Base-by-base conservation (phyloP, 2,797 vertebrate species). In the Adelosebastes latens region DNA sequence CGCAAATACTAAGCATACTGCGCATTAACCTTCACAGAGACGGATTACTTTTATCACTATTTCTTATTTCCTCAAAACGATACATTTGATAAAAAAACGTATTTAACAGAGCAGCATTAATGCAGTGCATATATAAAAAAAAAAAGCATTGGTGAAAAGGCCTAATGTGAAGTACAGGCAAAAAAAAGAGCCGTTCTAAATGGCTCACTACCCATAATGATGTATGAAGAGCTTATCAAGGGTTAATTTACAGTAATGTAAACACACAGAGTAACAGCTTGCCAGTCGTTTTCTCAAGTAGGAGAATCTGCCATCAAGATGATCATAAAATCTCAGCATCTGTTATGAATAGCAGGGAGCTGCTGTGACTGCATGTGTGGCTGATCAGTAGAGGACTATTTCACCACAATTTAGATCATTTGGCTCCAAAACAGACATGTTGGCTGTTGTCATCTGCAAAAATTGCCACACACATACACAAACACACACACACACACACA, bases 281-380 rank as follows among this genome's bases (percentile, higher is more conserved):
- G 90, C 86, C 86, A 75, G 79, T 70, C 56, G 52, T 83, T 90
- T 83, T 82, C 85, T 89, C 77, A 70, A 88, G 84, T 79, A 88
- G 77, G 77, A 87, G 90, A 86, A 91, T 90, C 80, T 90, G 87
- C 77, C 70, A 84, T 81, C 63, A 84, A 86, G 83, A 90, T 58
- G 83, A 81, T 90, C 85, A 72, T 92, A 89, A 90, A 93, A 75
- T 63, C 82, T 34, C 87, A 82, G 83, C 91, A 91, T 90, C 92
- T 93, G 90, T 75, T 92, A 22, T 55, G 84, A 86, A 68, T 73
- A 75, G 81, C 83, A 65, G 84, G 52, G 63, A 75, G 79, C 82
- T 22, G 20, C 56, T 64, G 42, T 18, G 75, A 32, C 79, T 79
- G 69, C 52, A n/a, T n/a, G n/a, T n/a, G 29, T 58, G 42, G 39